Evolutionary conservation across 2,888 invertebrate genomes (phyloP), one percentile per base, ranked within the genome.

Genomic region (Pteria penguin): DNA sequence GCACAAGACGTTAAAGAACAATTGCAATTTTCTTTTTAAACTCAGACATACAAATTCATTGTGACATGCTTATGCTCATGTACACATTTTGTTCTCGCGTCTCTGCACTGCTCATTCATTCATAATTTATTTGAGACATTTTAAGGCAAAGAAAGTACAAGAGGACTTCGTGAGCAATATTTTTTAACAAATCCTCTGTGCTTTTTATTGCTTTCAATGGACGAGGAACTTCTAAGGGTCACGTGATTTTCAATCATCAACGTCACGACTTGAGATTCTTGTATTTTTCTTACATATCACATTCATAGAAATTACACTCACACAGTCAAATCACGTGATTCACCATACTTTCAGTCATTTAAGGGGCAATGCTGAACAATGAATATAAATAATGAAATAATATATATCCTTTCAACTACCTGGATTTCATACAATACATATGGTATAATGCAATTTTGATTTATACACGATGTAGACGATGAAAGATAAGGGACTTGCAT

Each of bases 151-250:
- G n/a, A n/a, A n/a, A n/a, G n/a, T n/a, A n/a, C n/a, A n/a, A n/a
- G n/a, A n/a, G n/a, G n/a, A n/a, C n/a, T n/a, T n/a, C n/a, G n/a
- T n/a, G n/a, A n/a, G n/a, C n/a, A n/a, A n/a, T n/a, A n/a, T n/a
- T n/a, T n/a, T n/a, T n/a, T n/a, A n/a, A n/a, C n/a, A n/a, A n/a
- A n/a, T n/a, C n/a, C n/a, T n/a, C n/a, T n/a, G n/a, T n/a, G n/a
- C n/a, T n/a, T n/a, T n/a, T n/a, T n/a, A n/a, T n/a, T n/a, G n/a
- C n/a, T n/a, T n/a, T 45, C 45, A 31, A 68, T 68, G 68, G 68
- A 68, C 68, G 57, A 68, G 68, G 68, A 68, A 68, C 68, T 68
- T 57, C 4, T 57, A 68, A 68, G 57, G 57, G 57, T 57, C 29
- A 60, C 8, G 45, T 45, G 45, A 45, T 45, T 45, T 45, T 8